Base-by-base conservation (phyloP, 2,888 invertebrate genomes). In the Coremacera marginata region DNA sequence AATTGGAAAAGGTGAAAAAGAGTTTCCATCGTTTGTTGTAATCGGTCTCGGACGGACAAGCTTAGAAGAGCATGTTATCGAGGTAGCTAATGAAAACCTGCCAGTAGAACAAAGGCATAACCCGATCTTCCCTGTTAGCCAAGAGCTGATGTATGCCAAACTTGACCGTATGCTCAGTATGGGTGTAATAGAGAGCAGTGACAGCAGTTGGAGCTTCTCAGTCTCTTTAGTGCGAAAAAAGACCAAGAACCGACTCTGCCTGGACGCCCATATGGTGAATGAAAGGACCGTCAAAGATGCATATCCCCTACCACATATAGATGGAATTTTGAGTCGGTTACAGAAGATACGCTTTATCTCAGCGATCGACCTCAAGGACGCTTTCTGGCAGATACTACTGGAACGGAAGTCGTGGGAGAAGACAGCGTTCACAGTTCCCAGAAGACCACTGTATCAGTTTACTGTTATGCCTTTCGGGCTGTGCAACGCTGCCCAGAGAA, bases 251-350 rank as follows among this genome's bases (percentile, higher is more conserved):
- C 70, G 84, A 0, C 81, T 86, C 5, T 85, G 85, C 55, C 74
- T 87, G 1, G 85, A 86, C 57, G 84, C 81, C 19, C 14, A 86
- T 5, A 82, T 84, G 70, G 75, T 87, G 0, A n/a, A n/a, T n/a
- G n/a, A n/a, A n/a, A n/a, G n/a, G n/a, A n/a, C n/a, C n/a, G n/a
- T n/a, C n/a, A n/a, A n/a, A n/a, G n/a, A n/a, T n/a, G n/a, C n/a
- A n/a, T n/a, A n/a, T n/a, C n/a, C n/a, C n/a, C n/a, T n/a, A n/a
- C n/a, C n/a, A n/a, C n/a, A n/a, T n/a, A n/a, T n/a, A n/a, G n/a
- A n/a, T n/a, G n/a, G n/a, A n/a, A n/a, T n/a, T n/a, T n/a, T n/a
- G n/a, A n/a, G n/a, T n/a, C n/a, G n/a, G n/a, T n/a, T n/a, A n/a
- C n/a, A n/a, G n/a, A n/a, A n/a, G n/a, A n/a, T n/a, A n/a, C n/a